Percentiles rank a stretch among this genome's conserved stretches.
phyloP scores from a whole-genome alignment of 2,888 invertebrate species.

The Pedicia rivosa region DNA sequence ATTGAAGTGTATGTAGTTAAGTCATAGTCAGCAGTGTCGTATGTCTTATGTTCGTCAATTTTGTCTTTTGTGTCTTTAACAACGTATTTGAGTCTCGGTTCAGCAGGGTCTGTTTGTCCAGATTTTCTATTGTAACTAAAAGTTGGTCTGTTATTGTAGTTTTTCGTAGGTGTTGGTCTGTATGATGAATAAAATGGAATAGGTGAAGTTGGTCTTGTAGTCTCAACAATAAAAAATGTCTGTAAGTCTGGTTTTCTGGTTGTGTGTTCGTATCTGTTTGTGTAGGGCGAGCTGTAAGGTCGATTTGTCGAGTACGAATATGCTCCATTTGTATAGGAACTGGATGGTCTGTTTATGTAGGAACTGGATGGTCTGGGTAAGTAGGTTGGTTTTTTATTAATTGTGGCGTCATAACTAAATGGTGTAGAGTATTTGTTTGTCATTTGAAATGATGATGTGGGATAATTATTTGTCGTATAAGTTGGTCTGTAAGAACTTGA shows the following conservation, averaged over 20 bases:
- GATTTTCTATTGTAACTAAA: too few relatives aligned
- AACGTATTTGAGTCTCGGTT: too few relatives aligned
- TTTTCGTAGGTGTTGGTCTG: not conserved
- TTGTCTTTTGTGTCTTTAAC: too few relatives aligned
- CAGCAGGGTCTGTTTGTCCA: too few relatives aligned
- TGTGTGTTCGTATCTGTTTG: slow-evolving; percentile 1
- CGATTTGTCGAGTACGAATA: too few relatives aligned
- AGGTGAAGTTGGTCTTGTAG: slow-evolving; percentile 10
- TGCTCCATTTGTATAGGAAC: not conserved
- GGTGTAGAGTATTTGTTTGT: slow-evolving; percentile 2
- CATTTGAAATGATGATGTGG: too few relatives aligned
- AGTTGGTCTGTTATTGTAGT: not conserved
- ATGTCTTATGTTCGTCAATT: too few relatives aligned
- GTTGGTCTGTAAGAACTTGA: slow-evolving; percentile 7
- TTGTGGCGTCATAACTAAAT: slow-evolving; percentile 5
- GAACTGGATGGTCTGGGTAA: too few relatives aligned
- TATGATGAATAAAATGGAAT: slow-evolving; percentile 5
- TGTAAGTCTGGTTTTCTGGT: slow-evolving; percentile 4
- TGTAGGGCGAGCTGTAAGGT: too few relatives aligned
- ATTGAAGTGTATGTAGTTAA: slow-evolving; percentile 17
- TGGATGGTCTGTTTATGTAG: too few relatives aligned
- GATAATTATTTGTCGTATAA: too few relatives aligned
- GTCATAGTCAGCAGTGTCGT: slow-evolving; percentile 14
- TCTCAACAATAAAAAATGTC: slow-evolving; percentile 9
- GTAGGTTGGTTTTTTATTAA: not conserved